A percentile compares a stretch with the other conserved stretches of the same genome.
Conservation (phyloP, 92 coral and sea anemone species). For the Actinernus sp. region DNA sequence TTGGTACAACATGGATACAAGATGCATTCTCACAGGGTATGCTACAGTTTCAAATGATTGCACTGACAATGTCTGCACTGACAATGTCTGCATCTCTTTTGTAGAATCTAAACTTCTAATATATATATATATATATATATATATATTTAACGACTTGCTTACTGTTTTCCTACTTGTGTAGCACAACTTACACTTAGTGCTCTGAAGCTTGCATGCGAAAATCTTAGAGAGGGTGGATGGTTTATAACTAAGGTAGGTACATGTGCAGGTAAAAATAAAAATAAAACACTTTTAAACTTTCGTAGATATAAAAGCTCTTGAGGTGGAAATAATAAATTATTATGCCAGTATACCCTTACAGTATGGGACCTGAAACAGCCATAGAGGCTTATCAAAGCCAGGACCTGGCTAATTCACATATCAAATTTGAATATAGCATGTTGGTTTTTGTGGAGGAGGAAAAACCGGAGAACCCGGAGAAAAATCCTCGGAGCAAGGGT, state of each 20-base stretch:
- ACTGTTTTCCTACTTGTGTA: conserved; percentile 12
- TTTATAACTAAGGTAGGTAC: conserved; percentile 91
- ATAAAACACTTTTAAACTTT: not conserved
- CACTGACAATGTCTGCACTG: too few relatives aligned
- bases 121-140: not conserved
- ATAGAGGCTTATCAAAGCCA: too few relatives aligned
- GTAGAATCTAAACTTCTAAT: not conserved
- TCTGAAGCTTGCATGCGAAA: conserved; percentile 87
- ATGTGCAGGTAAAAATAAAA: not conserved
- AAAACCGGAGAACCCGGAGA: too few relatives aligned
- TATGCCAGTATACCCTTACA: too few relatives aligned
- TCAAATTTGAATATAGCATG: too few relatives aligned
- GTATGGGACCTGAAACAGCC: too few relatives aligned
- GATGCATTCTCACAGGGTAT: conserved; percentile 96
- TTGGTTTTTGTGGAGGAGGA: too few relatives aligned
- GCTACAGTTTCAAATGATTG: too few relatives aligned
- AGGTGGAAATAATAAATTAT: not conserved
- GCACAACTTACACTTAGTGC: conserved; percentile 96
- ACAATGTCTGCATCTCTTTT: not conserved
- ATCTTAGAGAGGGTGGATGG: conserved; percentile 94
- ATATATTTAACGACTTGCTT: too few relatives aligned
- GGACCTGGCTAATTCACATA: too few relatives aligned
- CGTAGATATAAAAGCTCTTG: not conserved
- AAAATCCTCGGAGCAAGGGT: too few relatives aligned
- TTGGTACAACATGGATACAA: conserved; percentile 96